Evolutionary conservation across 1,140 invertebrate species (phyloP).

Genomic region (Leguminivora glycinivorella): DNA sequence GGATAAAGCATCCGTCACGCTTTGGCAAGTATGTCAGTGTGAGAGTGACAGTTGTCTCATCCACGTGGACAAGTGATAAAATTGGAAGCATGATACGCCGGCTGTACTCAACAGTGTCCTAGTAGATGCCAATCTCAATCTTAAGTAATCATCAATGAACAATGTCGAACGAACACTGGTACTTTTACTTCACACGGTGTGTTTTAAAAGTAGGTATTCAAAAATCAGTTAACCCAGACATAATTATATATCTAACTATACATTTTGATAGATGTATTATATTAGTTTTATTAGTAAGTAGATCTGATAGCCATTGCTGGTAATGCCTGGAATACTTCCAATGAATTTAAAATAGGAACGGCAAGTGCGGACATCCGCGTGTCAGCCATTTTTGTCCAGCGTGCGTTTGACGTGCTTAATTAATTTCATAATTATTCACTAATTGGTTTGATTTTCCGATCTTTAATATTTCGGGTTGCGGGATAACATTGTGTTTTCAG

Average conservation of each 20-base stretch:
- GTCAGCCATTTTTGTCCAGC: conserved; percentile 3
- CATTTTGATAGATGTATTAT: neutral
- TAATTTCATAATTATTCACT: conserved; percentile 25
- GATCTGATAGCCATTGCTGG: neutral
- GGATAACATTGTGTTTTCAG: neutral
- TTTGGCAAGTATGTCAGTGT: no score
- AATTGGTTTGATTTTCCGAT: conserved; percentile 14
- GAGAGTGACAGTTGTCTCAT: no score
- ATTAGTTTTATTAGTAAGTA: neutral
- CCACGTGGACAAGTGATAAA: no score
- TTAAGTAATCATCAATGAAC: no score
- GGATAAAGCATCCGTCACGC: no score
- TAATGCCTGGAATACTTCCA: neutral
- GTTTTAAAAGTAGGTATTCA: no score
- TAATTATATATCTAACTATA: neutral
- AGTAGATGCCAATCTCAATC: no score
- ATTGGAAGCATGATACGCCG: no score
- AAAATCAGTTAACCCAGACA: no score
- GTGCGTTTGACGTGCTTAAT: conserved; percentile 22
- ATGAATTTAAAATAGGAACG: conserved; percentile 15
- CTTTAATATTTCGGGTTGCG: neutral
- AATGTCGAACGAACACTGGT: no score
- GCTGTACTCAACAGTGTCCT: no score
- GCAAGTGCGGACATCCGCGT: neutral
- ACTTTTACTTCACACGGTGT: no score